Percentiles rank a stretch among this genome's conserved stretches.
These are phyloP conservation scores for Drosophila testacea DNA, from an alignment of 2,888 invertebrate species.

Conservation along the genomic window DNA sequence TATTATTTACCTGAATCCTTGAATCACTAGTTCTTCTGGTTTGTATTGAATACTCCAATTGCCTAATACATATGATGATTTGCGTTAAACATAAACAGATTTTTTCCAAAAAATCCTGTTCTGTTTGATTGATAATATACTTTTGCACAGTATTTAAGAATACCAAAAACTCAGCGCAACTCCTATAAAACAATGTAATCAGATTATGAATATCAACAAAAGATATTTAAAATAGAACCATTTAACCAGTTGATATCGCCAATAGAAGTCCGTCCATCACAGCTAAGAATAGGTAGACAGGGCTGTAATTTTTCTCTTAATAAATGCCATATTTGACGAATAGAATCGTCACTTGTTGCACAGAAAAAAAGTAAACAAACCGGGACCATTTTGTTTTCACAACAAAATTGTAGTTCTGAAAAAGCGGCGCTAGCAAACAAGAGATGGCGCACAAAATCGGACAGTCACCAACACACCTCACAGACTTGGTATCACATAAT, in stretches of 20 bases:
- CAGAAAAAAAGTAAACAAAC: neutral
- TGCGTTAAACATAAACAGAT: constrained; percentile 82
- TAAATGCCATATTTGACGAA: constrained; percentile 40
- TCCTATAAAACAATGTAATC: constrained; percentile 56
- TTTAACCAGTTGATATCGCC: constrained; percentile 79
- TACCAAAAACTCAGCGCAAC: constrained; percentile 80
- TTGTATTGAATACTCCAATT: constrained; percentile 80
- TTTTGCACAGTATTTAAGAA: constrained; percentile 76
- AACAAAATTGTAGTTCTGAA: too few relatives aligned
- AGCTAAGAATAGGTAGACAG: constrained; percentile 44
- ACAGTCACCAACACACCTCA: too few relatives aligned
- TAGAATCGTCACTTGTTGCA: constrained; percentile 53
- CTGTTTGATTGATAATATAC: constrained; percentile 46
- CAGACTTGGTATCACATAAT: too few relatives aligned
- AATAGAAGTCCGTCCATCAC: constrained; percentile 6
- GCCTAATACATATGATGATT: constrained; percentile 80
- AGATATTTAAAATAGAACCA: constrained; percentile 18
- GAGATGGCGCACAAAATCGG: too few relatives aligned
- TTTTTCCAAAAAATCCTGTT: constrained; percentile 60
- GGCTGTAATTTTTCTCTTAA: constrained; percentile 45
- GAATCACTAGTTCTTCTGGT: constrained; percentile 66
- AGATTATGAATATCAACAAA: neutral
- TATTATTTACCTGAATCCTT: constrained; percentile 62
- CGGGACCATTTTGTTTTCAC: too few relatives aligned
- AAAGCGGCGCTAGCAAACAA: too few relatives aligned